Evolutionary conservation across 2,888 invertebrate species (phyloP), one percentile per base, ranked within the genome.

Genomic region (Apoda limacodes): DNA sequence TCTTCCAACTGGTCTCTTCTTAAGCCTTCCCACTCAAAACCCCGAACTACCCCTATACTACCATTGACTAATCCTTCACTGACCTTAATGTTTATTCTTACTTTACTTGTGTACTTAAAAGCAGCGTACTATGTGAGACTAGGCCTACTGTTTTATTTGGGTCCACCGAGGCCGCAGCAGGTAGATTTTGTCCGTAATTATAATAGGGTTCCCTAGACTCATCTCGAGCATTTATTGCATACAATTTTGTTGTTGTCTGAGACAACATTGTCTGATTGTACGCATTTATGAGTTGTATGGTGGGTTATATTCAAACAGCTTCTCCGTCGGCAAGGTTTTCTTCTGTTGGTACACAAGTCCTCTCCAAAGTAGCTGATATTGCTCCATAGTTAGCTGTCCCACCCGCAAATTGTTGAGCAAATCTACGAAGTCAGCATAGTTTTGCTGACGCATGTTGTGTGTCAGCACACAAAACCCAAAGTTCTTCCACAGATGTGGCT

Each of bases 141-240:
- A 10, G 11, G 11, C n/a, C 4, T 10, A 22, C 22, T 11, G 9
- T 10, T 10, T 10, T 4, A 5, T 10, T 9, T 11, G 9, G n/a
- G 9, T 11, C 22, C 4, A 22, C 9, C 9, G 25, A 13, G 2
- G n/a, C 15, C 10, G 25, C 25, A 11, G 25, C 25, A 25, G 12
- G 15, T 25, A 2, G 25, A 25, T 12, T 2, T 25, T 25, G 6
- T 25, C 13, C 5, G 13, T n/a, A n/a, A n/a, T n/a, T n/a, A n/a
- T n/a, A n/a, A n/a, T 13, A n/a, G 2, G 13, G 25, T 14, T 25
- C 13, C 25, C 13, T 25, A 25, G 13, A 11, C 25, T 25, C 25
- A 14, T 25, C 25, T 25, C 25, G 25, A 2, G 25, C n/a, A n/a
- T 25, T 25, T 9, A 25, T 25, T 13, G 25, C n/a, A 13, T 14